Base-by-base conservation (phyloP, 2,888 invertebrate genomes). In the Euzophera pinguis region DNA sequence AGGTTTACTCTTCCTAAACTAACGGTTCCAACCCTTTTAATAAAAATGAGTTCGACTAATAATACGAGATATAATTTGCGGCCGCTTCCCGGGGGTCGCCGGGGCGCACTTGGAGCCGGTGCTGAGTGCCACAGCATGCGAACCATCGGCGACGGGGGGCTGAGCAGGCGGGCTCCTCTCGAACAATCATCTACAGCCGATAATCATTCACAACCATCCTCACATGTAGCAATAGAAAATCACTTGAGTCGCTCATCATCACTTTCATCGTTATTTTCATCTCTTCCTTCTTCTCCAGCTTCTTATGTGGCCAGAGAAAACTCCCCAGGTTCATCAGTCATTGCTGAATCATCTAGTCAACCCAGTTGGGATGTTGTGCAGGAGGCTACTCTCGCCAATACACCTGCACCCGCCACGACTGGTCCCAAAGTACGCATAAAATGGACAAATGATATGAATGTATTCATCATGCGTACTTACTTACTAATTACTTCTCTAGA, bases 151-250 rank as follows among this genome's bases (percentile, higher is more conserved):
- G 38, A 50, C 53, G 57, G 48, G 53, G 54, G 32, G 53, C 48
- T 56, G 56, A 57, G 39, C 60, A 60, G 57, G 57, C 22, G 9
- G 22, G n/a, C 27, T 43, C n/a, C 42, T 27, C 27, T 38, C 38
- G 38, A 43, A 27, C 42, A 43, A 43, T 0, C 4, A 6, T 0
- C 27, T 43, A 43, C n/a, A 43, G 27, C 22, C 42, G 42, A 43
- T 1, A 6, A 12, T 43, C 27, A 12, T 3, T 39, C 27, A 27
- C 12, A 0, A 27, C 13, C 42, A 43, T 43, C 38, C 6, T 38
- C 38, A 1, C 12, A 16, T 17, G 22, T 10, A 17, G 17, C 22
- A 41, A 17, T 5, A 2, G 3, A 17, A 22, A 43, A 43, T 12
- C n/a, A 27, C 8, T 3, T 12, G 12, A 27, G 22, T 12, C 27